Evolutionary conservation across 1,140 invertebrate species (phyloP), one percentile per base, ranked within the genome.

Genomic region (Dendrolimus kikuchii): DNA sequence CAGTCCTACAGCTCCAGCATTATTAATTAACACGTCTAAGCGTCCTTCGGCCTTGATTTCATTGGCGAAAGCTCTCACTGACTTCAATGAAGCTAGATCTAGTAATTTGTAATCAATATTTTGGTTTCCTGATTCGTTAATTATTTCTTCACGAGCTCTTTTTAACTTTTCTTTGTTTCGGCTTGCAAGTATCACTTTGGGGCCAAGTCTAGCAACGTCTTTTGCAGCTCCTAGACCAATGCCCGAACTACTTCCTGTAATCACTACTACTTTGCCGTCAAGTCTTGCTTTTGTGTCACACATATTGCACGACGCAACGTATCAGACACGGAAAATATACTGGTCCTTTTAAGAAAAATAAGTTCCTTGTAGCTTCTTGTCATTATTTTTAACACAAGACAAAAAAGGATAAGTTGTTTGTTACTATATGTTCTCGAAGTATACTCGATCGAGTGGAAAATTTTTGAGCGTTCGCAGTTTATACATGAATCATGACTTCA

Each of bases 181-280:
- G 74, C 95, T 96, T 7, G 93, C 94, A 76, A 96, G 89, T 39
- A 95, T 90, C n/a, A 96, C 91, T 81, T 86, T 92, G 1, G 94
- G 95, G 40, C 92, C 90, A 63, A 90, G 75, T 62, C 81, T 86
- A 0, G 93, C 94, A 59, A 95, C 78, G 60, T 90, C 90, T 59
- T 87, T 78, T 0, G 92, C 93, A 42, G 93, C 91, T 86, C 94
- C 94, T 86, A 92, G 93, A 6, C 95, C 95, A 66, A 97, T 94
- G 2, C 95, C 96, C 53, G 91, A 91, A 78, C 94, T 96, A 4
- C 92, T 92, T 54, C 96, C 95, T 8, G 95, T 96, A 6, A 97
- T 85, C 40, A 97, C 90, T 1, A 92, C 89, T 9, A 94, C 90
- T 88, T 96, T 95, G 2, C 89, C 92, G 51, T 81, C 66, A 7